phyloP scores from a whole-genome alignment of 2,113 vertebrate species.

The Myocastor coypus region DNA sequence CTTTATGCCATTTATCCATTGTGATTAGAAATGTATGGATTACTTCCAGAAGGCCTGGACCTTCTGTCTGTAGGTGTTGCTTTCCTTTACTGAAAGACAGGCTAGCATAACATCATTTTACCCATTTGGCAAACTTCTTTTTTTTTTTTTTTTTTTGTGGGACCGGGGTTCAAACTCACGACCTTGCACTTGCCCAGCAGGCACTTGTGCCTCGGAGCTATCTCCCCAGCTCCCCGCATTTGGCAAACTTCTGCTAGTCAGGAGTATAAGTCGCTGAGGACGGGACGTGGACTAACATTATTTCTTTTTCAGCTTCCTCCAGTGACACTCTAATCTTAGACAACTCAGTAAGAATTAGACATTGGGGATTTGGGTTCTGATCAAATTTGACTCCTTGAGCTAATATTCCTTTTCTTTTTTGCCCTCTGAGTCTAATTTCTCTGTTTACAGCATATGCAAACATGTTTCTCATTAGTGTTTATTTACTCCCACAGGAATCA shows the following conservation, averaged over 20 bases:
- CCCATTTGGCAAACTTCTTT: constrained; percentile 35
- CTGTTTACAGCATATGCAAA: constrained; percentile 65
- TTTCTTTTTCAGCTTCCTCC: constrained; percentile 55
- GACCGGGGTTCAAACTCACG: too few species aligned
- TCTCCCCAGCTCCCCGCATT: too few species aligned
- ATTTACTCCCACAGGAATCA: constrained; percentile 85
- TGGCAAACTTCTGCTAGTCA: constrained; percentile 35
- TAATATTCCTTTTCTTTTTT: constrained; percentile 60
- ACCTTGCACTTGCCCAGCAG: too few species aligned
- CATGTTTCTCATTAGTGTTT: constrained; percentile 69
- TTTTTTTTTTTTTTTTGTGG: too few species aligned
- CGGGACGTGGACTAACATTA: background rate
- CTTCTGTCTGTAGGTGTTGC: background rate
- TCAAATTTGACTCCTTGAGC: constrained; percentile 63
- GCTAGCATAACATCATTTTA: constrained; percentile 36
- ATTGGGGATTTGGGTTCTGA: constrained; percentile 62
- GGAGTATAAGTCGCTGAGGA: constrained; percentile 31
- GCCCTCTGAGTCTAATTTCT: constrained; percentile 67
- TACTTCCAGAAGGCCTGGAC: background rate
- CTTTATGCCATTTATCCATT: constrained; percentile 38
- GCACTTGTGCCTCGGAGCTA: too few species aligned
- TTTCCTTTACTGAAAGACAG: constrained; percentile 9
- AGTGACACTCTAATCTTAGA: constrained; percentile 47
- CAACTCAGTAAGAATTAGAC: constrained; percentile 60
- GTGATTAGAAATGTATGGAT: background rate